Percentiles rank a stretch among this genome's conserved stretches.
phyloP scores from a whole-genome alignment of 2,888 invertebrate species.

The Xestoiulus laeticollis region DNA sequence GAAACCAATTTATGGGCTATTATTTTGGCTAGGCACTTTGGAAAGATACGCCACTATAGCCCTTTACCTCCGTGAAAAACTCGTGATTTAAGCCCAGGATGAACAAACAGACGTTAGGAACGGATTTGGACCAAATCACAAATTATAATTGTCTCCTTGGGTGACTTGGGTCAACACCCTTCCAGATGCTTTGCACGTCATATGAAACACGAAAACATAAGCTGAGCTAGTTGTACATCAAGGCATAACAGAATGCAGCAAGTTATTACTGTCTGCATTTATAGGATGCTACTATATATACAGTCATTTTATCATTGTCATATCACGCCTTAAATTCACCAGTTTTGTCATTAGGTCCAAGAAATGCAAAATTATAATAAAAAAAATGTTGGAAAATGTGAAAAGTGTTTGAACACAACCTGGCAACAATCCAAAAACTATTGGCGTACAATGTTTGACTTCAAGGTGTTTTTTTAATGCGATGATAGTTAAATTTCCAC shows the following conservation, averaged over 20 bases:
- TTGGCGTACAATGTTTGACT: too few relatives aligned
- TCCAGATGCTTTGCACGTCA: background rate
- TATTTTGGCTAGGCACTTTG: slow-evolving; percentile 36
- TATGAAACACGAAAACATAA: background rate
- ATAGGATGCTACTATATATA: too few relatives aligned
- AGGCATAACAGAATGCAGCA: background rate
- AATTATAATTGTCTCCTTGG: slow-evolving; percentile 20
- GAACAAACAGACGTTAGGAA: slow-evolving; percentile 24
- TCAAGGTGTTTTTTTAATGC: too few relatives aligned
- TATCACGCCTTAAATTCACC: background rate
- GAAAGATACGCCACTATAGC: slow-evolving; percentile 20
- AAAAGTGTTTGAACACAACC: too few relatives aligned
- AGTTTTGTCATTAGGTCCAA: too few relatives aligned
- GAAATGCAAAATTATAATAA: too few relatives aligned
- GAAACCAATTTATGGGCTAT: slow-evolving; percentile 31
- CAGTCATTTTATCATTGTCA: background rate
- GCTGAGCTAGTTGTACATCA: background rate
- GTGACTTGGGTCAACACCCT: slow-evolving; percentile 15
- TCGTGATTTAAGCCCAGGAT: slow-evolving; percentile 16
- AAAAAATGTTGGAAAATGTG: too few relatives aligned
- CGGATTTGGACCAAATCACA: slow-evolving; percentile 30
- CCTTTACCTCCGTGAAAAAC: background rate
- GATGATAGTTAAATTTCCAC: too few relatives aligned
- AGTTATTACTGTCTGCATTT: too few relatives aligned
- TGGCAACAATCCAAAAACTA: too few relatives aligned